Evolutionary conservation across 2,888 invertebrate species (phyloP), one percentile per base, ranked within the genome.

Genomic region (Rotaria socialis): DNA sequence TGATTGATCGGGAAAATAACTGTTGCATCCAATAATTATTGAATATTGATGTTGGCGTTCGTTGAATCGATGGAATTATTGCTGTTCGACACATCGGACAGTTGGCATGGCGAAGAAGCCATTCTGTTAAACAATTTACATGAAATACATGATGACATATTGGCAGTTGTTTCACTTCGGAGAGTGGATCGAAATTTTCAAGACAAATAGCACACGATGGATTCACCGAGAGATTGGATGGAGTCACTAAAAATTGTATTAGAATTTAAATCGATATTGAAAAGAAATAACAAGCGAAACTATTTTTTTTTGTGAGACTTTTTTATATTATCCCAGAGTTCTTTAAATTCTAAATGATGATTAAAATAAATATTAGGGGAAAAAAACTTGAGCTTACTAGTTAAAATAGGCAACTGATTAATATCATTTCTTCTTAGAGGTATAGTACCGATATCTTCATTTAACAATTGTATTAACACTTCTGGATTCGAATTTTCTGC

Each of bases 61-160:
- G 47, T 80, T 24, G 80, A 80, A 19, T 43, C 4, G 43, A 47
- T 47, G 47, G 16, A n/a, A n/a, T 47, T 24, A 14, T 7, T 14
- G 80, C n/a, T 47, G 80, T 47, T 47, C 80, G 80, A 80, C 80
- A 80, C 43, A 80, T 47, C 0, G 80, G 80, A 47, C 80, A 80
- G 47, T 43, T 80, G n/a, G 24, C 24, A 80, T 80, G 80, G 1
- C n/a, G 43, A 43, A 80, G n/a, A 47, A 80, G 80, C 80, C 80
- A 80, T 80, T 80, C 80, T n/a, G 80, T 80, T 80, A 80, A 47
- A 47, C 80, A 80, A n/a, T 43, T 80, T 11, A 5, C n/a, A 47
- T 80, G 80, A 47, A 80, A 80, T 80, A 80, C n/a, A 14, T 80
- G 80, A 80, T 47, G 80, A n/a, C 80, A 80, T 43, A 47, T 47